phyloP scores from a whole-genome alignment of 2,888 invertebrate species.

The Melolontha melolontha region DNA sequence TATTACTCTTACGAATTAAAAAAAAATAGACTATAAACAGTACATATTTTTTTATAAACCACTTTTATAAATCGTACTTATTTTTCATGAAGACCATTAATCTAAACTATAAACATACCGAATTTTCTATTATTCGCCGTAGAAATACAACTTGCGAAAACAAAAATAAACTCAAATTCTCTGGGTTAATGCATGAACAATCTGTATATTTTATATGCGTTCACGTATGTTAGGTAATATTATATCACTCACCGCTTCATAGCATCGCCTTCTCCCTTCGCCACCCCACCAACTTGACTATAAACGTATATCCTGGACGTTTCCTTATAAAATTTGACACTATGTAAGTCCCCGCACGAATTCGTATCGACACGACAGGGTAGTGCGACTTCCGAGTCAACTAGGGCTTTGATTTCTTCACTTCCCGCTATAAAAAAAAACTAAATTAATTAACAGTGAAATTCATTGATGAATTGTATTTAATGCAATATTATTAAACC shows the following conservation, averaged over 20 bases:
- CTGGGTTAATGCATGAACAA: too few species aligned
- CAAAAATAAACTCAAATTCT: too few species aligned
- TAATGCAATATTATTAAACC: background rate
- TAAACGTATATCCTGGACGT: constrained; percentile 81
- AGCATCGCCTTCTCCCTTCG: constrained; percentile 78
- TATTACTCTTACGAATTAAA: too few species aligned
- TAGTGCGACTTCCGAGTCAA: constrained; percentile 77
- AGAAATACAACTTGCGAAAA: too few species aligned
- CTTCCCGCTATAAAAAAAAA: constrained; percentile 57
- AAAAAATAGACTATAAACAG: too few species aligned
- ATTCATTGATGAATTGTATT: background rate
- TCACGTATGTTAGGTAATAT: background rate
- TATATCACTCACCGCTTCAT: constrained; percentile 73
- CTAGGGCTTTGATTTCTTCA: constrained; percentile 75
- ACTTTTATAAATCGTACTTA: too few species aligned
- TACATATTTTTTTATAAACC: too few species aligned
- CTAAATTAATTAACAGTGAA: background rate
- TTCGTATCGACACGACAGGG: constrained; percentile 78
- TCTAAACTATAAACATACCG: too few species aligned
- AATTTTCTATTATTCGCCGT: too few species aligned
- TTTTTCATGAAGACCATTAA: too few species aligned
- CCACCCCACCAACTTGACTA: constrained; percentile 76
- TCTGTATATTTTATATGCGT: too few species aligned
- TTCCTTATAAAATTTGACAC: constrained; percentile 86
- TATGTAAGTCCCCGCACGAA: constrained; percentile 84